phyloP scores from a whole-genome alignment of 2,113 vertebrate genomes.

The Castor canadensis region DNA sequence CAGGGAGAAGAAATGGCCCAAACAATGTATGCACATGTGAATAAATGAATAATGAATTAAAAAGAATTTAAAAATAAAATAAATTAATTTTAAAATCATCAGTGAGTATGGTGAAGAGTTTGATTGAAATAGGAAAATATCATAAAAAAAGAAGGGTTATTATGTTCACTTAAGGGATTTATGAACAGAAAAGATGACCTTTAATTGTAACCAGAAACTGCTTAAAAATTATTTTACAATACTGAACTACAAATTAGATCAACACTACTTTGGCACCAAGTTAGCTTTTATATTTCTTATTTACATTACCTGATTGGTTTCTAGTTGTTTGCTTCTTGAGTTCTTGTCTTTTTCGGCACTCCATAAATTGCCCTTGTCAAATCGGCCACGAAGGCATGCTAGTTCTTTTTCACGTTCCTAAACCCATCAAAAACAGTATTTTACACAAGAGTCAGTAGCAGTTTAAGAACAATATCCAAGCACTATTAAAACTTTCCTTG shows the following conservation, averaged over 20 bases:
- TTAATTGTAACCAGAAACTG: background rate
- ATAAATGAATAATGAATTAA: too few species aligned
- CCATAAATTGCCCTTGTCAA: constrained; percentile 91
- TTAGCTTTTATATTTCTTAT: background rate
- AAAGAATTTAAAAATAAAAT: background rate
- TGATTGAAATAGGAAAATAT: background rate
- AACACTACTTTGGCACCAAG: background rate
- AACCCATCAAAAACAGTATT: constrained; percentile 22
- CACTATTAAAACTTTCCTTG: background rate
- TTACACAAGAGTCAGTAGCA: constrained; percentile 27
- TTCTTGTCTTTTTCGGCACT: constrained; percentile 82
- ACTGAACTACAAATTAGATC: background rate
- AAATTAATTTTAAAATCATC: background rate
- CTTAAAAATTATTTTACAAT: background rate
- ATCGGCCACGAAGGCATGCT: constrained; percentile 89
- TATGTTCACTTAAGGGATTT: background rate
- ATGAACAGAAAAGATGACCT: background rate
- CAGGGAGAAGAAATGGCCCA: too few species aligned
- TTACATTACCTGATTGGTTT: constrained; percentile 83
- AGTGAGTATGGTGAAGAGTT: background rate
- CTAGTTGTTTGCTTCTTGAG: constrained; percentile 72
- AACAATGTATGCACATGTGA: too few species aligned
- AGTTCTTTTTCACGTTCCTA: constrained; percentile 96
- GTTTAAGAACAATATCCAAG: constrained; percentile 9
- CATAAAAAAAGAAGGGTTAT: background rate